A percentile compares a stretch with the other conserved stretches of the same genome.
These are phyloP conservation scores for Sclerodermus sp. DNA, from an alignment of 2,888 invertebrate species.

Conservation along the genomic window DNA sequence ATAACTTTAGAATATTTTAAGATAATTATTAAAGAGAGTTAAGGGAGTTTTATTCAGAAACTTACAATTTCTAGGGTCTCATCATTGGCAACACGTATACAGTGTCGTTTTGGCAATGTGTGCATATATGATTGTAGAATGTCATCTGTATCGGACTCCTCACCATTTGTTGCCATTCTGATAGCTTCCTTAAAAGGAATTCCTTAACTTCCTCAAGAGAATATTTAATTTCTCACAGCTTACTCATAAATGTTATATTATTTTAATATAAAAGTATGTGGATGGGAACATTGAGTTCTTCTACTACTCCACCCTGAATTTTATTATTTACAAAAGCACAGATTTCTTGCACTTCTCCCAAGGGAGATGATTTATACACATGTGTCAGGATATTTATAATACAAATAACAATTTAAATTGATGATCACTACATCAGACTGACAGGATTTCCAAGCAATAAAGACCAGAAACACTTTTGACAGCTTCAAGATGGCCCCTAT, in stretches of 20 bases:
- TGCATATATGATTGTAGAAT: constrained; percentile 11
- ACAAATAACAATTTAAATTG: background rate
- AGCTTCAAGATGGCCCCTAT: constrained; percentile 40
- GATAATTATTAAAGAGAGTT: too few species aligned
- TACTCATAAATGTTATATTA: background rate
- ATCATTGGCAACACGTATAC: constrained; percentile 20
- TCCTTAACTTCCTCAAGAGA: background rate
- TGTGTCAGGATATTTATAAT: background rate
- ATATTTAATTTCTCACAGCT: background rate
- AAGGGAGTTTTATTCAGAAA: background rate
- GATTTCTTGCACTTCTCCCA: too few species aligned
- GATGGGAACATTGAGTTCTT: background rate
- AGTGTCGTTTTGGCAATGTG: constrained; percentile 40
- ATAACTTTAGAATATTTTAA: too few species aligned
- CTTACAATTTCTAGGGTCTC: constrained; percentile 27
- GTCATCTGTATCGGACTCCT: constrained; percentile 51
- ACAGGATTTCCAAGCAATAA: background rate
- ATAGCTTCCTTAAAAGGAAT: background rate
- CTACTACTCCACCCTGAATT: too few species aligned
- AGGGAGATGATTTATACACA: background rate
- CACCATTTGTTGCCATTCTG: constrained; percentile 51
- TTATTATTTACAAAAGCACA: too few species aligned
- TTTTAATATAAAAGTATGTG: background rate
- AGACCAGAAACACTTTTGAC: constrained; percentile 30
- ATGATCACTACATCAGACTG: background rate